Base-by-base conservation (phyloP, 2,888 invertebrate genomes). In the Phrixothrix hirtus region DNA sequence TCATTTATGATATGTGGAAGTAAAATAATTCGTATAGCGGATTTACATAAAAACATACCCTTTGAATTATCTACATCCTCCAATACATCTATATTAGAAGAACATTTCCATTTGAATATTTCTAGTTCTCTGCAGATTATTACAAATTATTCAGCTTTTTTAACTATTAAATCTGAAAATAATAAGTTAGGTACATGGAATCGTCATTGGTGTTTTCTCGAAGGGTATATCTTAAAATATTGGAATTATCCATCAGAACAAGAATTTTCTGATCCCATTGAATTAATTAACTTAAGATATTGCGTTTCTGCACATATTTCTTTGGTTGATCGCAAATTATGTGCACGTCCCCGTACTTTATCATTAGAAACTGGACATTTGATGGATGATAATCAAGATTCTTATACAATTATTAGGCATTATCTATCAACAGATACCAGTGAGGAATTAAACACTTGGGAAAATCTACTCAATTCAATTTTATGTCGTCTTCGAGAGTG, bases 201-300 rank as follows among this genome's bases (percentile, higher is more conserved):
- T 66, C 74, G 78, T 0, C 70, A 77, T 39, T 82, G 81, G 80
- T 81, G 80, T 62, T 70, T 73, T 5, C 64, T 82, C 2, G 69
- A 75, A 21, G 77, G 77, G 0, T 67, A 76, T 9, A 58, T 61
- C 0, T 57, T 81, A 1, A 63, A 67, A 25, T 76, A 78, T 27
- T 81, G 79, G 79, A 77, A 77, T 44, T 77, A 79, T 66, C 79
- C 79, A 1, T 67, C 71, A 15, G 76, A 77, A 44, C 69, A 68
- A 39, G 71, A 65, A 13, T 65, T 64, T 4, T 61, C 68, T 13
- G 62, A 50, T 9, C 77, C 78, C 0, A 48, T 78, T 5, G 59
- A 72, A 12, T 51, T 55, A 0, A 55, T 81, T 27, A 75, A 79
- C 59, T 62, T 81, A 11, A 67, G 69, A 4, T 56, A 69, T 37